Evolutionary conservation across 2,797 vertebrate species (phyloP), one percentile per base, ranked within the genome.

Genomic region (Microctenopoma stevenorrisi): DNA sequence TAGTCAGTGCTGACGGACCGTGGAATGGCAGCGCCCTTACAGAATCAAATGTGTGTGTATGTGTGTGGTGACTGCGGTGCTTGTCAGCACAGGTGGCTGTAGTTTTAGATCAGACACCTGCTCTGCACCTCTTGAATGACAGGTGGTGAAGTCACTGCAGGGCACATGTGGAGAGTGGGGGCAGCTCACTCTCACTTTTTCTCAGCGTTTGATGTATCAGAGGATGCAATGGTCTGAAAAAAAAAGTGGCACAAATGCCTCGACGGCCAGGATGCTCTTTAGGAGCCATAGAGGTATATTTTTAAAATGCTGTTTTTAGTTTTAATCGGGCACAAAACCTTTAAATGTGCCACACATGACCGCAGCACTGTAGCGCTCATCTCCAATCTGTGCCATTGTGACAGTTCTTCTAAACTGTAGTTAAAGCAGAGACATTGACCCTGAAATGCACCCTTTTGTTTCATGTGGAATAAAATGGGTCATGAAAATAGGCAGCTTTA

Each of bases 81-180:
- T 38, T 78, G 64, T 66, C 54, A 54, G 76, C 75, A 69, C 87
- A 91, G 90, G 87, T 90, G 86, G 79, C 82, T 75, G 72, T 30
- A 28, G 25, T 63, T 65, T 48, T 3, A 57, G 74, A 84, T 76
- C 81, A 85, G 75, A 81, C 86, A 90, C 80, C 88, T 89, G 87
- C 83, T 54, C 81, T 79, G 53, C 5, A 64, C 80, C 78, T 86
- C 84, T 86, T 87, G 86, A 91, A 65, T 89, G 89, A 84, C 88
- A 89, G 86, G 81, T 88, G 82, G 76, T 84, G 74, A 78, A 82
- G 88, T 89, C 85, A 85, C 78, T 48, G 60, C 49, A 72, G 84
- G 78, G 85, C 84, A 90, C 84, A 89, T 88, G 83, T 86, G 83
- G 67, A 75, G 60, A 81, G 70, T 44, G 64, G 61, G 43, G 54